phyloP scores from a whole-genome alignment of 1,140 invertebrate species.

The Rhyzopertha dominica region DNA sequence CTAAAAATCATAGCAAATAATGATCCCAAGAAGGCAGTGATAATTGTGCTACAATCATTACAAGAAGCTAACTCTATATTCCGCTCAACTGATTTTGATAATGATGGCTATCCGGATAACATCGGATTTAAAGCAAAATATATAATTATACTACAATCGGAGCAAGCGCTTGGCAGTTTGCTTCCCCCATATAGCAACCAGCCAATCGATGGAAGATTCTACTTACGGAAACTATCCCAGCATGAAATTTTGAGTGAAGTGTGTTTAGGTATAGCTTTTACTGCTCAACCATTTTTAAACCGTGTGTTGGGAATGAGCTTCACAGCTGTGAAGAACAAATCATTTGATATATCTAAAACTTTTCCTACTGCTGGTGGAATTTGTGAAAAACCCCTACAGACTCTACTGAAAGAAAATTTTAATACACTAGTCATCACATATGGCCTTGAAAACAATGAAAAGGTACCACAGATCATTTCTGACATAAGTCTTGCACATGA shows the following conservation, averaged over 20 bases:
- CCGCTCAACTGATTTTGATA: conserved; percentile 30
- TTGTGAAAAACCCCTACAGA: conserved; percentile 4
- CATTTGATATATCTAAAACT: not conserved
- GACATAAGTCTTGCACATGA: conserved; percentile 13
- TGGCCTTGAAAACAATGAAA: conserved; percentile 4
- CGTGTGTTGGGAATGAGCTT: conserved; percentile 13
- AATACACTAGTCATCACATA: conserved; percentile 9
- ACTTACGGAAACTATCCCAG: conserved; percentile 4
- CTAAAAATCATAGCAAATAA: conserved; percentile 14
- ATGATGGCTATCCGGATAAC: conserved; percentile 28
- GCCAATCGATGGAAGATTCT: conserved; percentile 4
- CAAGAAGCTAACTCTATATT: conserved; percentile 28
- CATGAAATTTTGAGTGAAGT: conserved; percentile 9
- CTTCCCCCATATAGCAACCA: conserved; percentile 8
- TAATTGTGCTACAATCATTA: conserved; percentile 21
- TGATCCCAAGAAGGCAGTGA: conserved; percentile 15
- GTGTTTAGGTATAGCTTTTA: conserved; percentile 8
- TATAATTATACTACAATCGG: conserved; percentile 10
- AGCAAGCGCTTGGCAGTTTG: conserved; percentile 12
- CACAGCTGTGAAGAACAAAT: conserved; percentile 6
- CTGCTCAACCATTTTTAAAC: conserved; percentile 10
- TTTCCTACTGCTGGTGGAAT: conserved; percentile 12
- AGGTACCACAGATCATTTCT: not conserved
- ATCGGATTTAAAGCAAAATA: conserved; percentile 28
- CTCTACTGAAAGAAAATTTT: not conserved